Evolutionary conservation across 2,113 vertebrate genomes (phyloP), one percentile per base, ranked within the genome.

Genomic region (Numida meleagris): DNA sequence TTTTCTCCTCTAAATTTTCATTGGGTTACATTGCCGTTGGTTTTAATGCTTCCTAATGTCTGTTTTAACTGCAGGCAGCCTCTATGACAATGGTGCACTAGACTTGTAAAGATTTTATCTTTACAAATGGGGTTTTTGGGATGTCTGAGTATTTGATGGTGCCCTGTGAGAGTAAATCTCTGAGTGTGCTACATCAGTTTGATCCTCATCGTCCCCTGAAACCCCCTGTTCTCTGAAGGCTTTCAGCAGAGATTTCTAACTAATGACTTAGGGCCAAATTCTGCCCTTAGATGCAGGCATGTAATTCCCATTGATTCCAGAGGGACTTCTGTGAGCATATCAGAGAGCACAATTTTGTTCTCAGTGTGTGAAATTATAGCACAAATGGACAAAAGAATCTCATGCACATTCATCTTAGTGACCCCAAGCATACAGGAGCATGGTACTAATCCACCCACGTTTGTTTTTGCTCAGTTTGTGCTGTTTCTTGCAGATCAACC

Each of bases 261-360:
- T 97, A 98, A 97, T 97, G 97, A 96, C 96, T 95, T 94, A 61
- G 91, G 96, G 95, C 96, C 94, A 94, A 95, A 96, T 92, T 81
- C 86, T 96, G 96, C 97, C 96, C 96, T 96, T 80, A 76, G 13
- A 81, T 93, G 70, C 93, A 66, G 84, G 88, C 82, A 0, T 91
- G 88, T 96, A 95, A 96, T 94, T 95, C 95, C 79, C 79, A 5
- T 53, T 43, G 86, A 53, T 40, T 94, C 97, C 95, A 58, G 84
- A 14, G 96, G 91, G 96, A 97, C 57, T 85, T 78, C 31, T 62
- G 4, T 19, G 78, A 78, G 51, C 84, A 57, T 90, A 91, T 90
- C 92, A 59, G 95, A 88, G 86, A 96, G 25, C 87, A 88, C 89
- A 92, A 59, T 96, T 96, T 90, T 36, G 2, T 92, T 97, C 89